Percentiles rank a stretch among this genome's conserved stretches.
phyloP scores from a whole-genome alignment of 2,113 vertebrate species.

The Rhabdomys dilectus region DNA sequence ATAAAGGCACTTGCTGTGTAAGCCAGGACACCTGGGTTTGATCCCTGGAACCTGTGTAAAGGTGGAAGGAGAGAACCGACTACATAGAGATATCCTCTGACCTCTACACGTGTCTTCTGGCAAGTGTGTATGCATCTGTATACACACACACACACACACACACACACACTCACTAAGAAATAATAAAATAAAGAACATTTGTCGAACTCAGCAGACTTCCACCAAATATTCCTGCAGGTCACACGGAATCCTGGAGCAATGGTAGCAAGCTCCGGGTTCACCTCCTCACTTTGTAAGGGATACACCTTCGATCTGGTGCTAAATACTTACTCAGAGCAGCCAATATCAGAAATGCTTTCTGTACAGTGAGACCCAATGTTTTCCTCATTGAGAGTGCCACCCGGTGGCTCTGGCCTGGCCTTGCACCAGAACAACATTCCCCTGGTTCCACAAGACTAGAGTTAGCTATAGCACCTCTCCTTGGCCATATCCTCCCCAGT shows the following conservation, averaged over 20 bases:
- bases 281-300: background rate
- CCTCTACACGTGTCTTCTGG: too few relatives aligned
- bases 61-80: background rate
- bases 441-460: background rate
- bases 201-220: background rate
- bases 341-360: background rate
- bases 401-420: slow-evolving; percentile 38
- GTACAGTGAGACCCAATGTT: background rate
- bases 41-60: background rate
- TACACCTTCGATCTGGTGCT: fast-evolving
- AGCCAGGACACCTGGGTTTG: background rate
- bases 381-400: slow-evolving; percentile 44
- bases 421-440: background rate
- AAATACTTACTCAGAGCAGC: background rate
- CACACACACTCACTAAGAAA: background rate
- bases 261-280: background rate
- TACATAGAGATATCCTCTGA: too few relatives aligned
- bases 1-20: background rate
- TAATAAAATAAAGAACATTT: background rate
- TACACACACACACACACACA: background rate
- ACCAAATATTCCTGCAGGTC: background rate
- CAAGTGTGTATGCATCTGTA: too few relatives aligned
- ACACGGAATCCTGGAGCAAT: background rate
- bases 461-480: background rate
- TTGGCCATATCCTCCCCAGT: background rate